Evolutionary conservation across 2,797 vertebrate genomes (phyloP), one percentile per base, ranked within the genome.

Genomic region (Microhierax caerulescens): DNA sequence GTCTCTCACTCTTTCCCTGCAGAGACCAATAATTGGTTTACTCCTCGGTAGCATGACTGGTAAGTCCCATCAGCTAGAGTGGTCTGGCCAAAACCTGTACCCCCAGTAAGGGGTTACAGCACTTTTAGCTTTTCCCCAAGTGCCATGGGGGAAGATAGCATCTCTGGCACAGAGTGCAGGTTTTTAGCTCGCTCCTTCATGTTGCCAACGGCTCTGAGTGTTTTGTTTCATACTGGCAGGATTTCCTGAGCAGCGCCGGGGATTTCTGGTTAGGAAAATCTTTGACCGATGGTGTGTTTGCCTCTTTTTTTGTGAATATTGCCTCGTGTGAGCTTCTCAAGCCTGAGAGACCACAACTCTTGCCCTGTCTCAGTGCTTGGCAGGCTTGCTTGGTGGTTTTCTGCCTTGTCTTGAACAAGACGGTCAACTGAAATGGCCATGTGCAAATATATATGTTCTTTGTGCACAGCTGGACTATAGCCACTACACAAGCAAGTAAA

Each of bases 401-500:
- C 82, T 85, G 39, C 23, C 32, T 67, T 53, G 11, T 63, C 53
- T 93, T 90, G 68, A 85, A n/a, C 64, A 78, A 60, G 23, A 60
- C 0, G 0, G 24, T 63, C 43, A 79, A 51, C 43, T 28, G 59
- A 76, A 90, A 69, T 4, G 9, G 20, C 34, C 1, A 0, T 61
- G 36, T 11, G 21, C 64, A 91, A 90, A 77, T 83, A 41, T 10
- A 21, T 32, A 28, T 47, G 22, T 51, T 60, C 60, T 60, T 83
- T 64, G 41, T 81, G 65, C 4, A 3, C 60, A 93, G 75, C 34
- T 80, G 79, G 68, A 53, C 45, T 68, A 14, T 25, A 68, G 53
- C 68, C 50, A 50, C 57, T 80, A 8, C n/a, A 57, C 80, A 90
- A 92, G 41, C 90, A 45, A 95, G 88, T 80, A 93, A 68, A 96